Conservation (phyloP, 2,888 invertebrate species). For the Drosophila yooni region DNA sequence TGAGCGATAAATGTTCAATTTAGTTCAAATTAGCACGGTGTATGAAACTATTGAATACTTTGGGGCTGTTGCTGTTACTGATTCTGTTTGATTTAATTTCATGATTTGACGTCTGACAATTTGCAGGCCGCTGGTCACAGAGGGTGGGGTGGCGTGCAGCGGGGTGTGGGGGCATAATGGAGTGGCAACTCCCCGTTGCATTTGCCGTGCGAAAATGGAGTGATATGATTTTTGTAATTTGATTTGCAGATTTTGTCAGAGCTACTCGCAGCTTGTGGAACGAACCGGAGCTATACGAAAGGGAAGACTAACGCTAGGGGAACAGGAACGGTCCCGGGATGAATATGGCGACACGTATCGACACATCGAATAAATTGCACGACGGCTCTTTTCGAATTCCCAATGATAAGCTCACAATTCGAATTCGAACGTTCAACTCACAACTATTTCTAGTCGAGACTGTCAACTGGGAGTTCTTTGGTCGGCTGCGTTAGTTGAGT, state of each 20-base stretch:
- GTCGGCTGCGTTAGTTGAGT: slow-evolving; percentile 63
- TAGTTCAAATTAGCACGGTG: background rate
- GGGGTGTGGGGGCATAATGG: background rate
- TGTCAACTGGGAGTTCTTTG: slow-evolving; percentile 45
- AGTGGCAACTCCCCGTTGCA: slow-evolving; percentile 59
- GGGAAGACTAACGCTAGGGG: background rate
- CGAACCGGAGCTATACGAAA: background rate
- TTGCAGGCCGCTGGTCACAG: slow-evolving; percentile 70
- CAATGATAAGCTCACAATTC: slow-evolving; percentile 65
- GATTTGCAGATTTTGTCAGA: slow-evolving; percentile 76
- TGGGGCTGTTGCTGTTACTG: slow-evolving; percentile 57
- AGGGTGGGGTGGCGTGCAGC: background rate
- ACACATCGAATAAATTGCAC: slow-evolving; percentile 73
- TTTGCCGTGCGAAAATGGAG: slow-evolving; percentile 77
- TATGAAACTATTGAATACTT: slow-evolving; percentile 17
- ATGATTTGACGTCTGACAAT: slow-evolving; percentile 80
- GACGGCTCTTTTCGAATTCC: slow-evolving; percentile 57
- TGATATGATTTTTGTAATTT: slow-evolving; percentile 81
- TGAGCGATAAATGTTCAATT: background rate
- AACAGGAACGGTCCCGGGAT: background rate
- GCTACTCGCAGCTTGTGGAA: background rate
- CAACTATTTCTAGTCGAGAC: slow-evolving; percentile 7
- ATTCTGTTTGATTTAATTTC: slow-evolving; percentile 76
- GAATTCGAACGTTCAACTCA: slow-evolving; percentile 7
- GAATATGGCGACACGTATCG: slow-evolving; percentile 62